These are phyloP conservation scores for Lagopus muta DNA, from an alignment of 2,113 vertebrate genomes.

Conservation along the genomic window DNA sequence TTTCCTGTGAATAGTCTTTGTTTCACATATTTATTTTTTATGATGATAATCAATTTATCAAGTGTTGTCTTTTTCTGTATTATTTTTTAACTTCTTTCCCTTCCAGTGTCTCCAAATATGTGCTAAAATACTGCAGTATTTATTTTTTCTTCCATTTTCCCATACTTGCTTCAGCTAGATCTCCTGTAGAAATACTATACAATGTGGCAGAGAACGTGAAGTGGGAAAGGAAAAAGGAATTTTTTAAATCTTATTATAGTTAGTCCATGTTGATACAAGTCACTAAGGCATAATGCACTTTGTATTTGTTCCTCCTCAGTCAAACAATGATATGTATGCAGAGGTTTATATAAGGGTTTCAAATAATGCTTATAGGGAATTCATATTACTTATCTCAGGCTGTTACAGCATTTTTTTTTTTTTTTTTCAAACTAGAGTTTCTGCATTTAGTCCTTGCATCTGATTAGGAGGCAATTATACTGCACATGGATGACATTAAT, in stretches of 20 bases:
- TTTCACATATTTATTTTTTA: background rate
- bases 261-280: background rate
- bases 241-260: background rate
- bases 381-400: background rate
- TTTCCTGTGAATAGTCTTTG: background rate
- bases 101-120: background rate
- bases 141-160: background rate
- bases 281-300: background rate
- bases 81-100: background rate
- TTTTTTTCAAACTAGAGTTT: background rate
- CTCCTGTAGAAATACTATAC: background rate
- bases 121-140: background rate
- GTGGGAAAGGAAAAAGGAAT: background rate
- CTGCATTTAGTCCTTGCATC: background rate
- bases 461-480: background rate
- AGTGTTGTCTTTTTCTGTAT: accelerated
- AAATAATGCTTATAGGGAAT: background rate
- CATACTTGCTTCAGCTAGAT: background rate
- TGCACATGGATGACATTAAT: background rate
- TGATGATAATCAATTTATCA: background rate
- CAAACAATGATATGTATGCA: background rate
- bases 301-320: background rate
- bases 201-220: background rate
- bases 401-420: background rate
- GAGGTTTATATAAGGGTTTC: background rate